A percentile compares a stretch with the other conserved stretches of the same genome.
Evolutionary conservation across 1,140 invertebrate species (phyloP).

Genomic region (Euura lappo): DNA sequence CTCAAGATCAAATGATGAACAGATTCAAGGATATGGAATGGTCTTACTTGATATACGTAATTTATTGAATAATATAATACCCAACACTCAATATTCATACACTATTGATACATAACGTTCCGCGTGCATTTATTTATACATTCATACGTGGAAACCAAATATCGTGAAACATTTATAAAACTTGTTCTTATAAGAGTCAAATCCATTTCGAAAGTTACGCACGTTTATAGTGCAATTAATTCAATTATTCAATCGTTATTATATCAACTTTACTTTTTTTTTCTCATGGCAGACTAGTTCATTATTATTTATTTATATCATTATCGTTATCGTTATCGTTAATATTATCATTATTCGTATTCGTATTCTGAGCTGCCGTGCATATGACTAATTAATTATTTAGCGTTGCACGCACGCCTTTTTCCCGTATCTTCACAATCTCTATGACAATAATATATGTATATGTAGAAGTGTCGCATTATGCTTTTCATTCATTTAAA

Average conservation of each 20-base stretch:
- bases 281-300: background rate
- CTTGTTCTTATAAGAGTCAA: constrained; percentile 24
- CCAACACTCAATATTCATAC: constrained; percentile 50
- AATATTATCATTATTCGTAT: constrained; percentile 15
- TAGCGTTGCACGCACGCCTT: no score
- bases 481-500: constrained; percentile 3
- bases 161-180: constrained; percentile 43
- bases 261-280: background rate
- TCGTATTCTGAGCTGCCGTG: background rate
- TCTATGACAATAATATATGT: no score
- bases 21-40: no score
- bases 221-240: constrained; percentile 4
- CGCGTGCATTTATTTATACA: constrained; percentile 32
- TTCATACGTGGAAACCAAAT: constrained; percentile 42
- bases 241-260: background rate
- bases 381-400: background rate
- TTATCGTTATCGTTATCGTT: background rate
- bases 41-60: background rate
- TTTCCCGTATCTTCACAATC: no score
- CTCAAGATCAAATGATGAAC: no score
- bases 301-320: background rate
- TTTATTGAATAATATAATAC: constrained; percentile 30
- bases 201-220: constrained; percentile 2
- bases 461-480: background rate
- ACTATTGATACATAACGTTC: constrained; percentile 43